A percentile compares a stretch with the other conserved stretches of the same genome.
Conservation (phyloP, 2,113 vertebrate genomes). For the Epinephelus moara region DNA sequence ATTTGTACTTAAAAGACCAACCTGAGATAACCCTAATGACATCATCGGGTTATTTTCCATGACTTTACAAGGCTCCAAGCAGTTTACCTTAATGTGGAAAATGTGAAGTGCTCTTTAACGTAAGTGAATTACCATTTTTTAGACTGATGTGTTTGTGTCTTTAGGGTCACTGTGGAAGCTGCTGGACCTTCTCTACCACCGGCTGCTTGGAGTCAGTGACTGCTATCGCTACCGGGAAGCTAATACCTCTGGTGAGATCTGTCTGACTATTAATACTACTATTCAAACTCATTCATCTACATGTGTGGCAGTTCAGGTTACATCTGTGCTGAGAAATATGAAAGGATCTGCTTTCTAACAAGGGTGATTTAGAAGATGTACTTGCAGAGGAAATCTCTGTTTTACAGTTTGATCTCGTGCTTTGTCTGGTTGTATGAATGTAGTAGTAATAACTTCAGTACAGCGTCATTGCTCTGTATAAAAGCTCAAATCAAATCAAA, state of each 20-base stretch:
- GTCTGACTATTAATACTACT: background rate
- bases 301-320: background rate
- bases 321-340: too few species aligned
- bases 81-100: background rate
- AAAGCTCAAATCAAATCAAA: background rate
- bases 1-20: too few species aligned
- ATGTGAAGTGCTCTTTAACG: background rate
- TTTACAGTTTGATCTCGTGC: background rate
- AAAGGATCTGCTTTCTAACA: background rate
- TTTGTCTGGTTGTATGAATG: background rate
- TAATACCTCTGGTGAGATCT: conserved; percentile 85
- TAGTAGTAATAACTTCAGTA: background rate
- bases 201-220: conserved; percentile 91
- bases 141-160: background rate
- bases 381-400: background rate
- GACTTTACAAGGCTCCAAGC: too few species aligned
- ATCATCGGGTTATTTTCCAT: background rate
- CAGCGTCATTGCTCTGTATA: background rate
- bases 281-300: background rate
- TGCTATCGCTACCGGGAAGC: conserved; percentile 87
- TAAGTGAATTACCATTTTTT: background rate
- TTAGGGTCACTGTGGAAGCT: conserved; percentile 90
- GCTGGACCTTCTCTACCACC: conserved; percentile 93
- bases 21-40: too few species aligned
- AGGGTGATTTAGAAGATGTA: background rate